Base-by-base conservation (phyloP, 2,888 invertebrate species). In the Portevinia maculata region DNA sequence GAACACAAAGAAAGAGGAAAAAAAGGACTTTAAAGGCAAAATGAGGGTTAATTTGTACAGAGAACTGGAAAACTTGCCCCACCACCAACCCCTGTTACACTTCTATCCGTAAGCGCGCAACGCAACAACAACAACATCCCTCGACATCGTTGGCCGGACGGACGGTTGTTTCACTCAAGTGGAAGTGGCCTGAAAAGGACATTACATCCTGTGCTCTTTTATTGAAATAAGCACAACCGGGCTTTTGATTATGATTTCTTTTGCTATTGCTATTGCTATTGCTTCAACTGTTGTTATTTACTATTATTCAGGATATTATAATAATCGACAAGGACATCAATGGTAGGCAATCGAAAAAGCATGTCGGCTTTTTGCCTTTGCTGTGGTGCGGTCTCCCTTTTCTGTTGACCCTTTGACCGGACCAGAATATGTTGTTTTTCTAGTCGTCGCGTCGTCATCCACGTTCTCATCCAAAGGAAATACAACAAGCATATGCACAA, bases 291-390 rank as follows among this genome's bases (percentile, higher is more conserved):
- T 73, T 79, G 71, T 73, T 74, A 57, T 67, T 67, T 69, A 59
- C 65, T 60, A 73, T 67, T 67, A 67, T 79, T 60, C 55, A 62
- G 37, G 50, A 75, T 57, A 69, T 75, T 55, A 69, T 69, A 64
- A 75, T 79, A 75, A 79, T 69, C 75, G 73, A 67, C 60, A 62
- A 75, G 62, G 62, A 67, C 79, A 69, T 69, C 75, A 78, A 70
- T 59, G 19, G 6, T 37, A 34, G 70, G 62, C 48, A 69, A 55
- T n/a, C 15, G 8, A 17, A 37, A 37, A 37, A 67, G 19, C 53
- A 69, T 65, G 65, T 74, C 24, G 44, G 17, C 65, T 50, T 62
- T 60, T 9, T 50, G 13, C 24, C 50, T 41, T 59, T 67, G 24
- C 55, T 28, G 41, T 53, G 13, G 1, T 39, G 15, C 3, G 17